These are phyloP conservation scores for Muscicapa striata DNA, from an alignment of 2,797 vertebrate genomes.

Conservation along the genomic window DNA sequence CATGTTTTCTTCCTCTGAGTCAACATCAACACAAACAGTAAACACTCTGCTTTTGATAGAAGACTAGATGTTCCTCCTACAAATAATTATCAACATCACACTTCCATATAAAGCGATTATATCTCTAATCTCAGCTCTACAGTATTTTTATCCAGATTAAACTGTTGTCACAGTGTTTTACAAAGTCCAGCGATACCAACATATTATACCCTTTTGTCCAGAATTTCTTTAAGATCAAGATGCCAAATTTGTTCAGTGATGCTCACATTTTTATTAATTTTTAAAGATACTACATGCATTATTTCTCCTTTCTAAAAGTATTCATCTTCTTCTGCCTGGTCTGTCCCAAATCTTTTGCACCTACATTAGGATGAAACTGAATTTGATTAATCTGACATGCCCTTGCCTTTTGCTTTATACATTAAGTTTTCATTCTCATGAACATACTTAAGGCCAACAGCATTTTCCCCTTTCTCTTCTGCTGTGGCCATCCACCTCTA, in stretches of 20 bases:
- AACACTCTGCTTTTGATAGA: neutral
- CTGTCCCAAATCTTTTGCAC: neutral
- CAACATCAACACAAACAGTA: neutral
- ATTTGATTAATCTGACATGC: neutral
- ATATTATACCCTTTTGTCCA: neutral
- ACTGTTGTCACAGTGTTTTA: neutral
- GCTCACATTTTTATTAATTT: neutral
- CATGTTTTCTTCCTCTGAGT: neutral
- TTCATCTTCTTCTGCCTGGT: neutral
- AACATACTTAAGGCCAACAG: neutral
- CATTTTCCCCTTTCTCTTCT: neutral
- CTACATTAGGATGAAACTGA: neutral
- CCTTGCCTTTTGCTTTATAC: neutral
- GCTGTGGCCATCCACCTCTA: neutral
- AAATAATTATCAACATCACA: neutral
- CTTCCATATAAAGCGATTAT: neutral
- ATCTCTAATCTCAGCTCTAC: neutral
- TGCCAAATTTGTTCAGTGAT: neutral
- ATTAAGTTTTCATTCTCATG: neutral
- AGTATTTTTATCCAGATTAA: neutral
- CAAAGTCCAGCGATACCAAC: accelerated
- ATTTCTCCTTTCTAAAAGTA: neutral
- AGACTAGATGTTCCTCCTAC: slow-evolving; percentile 9
- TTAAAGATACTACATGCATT: neutral
- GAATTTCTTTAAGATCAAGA: neutral